Conservation (phyloP, 2,888 invertebrate species). For the Cyclophora albipunctata region DNA sequence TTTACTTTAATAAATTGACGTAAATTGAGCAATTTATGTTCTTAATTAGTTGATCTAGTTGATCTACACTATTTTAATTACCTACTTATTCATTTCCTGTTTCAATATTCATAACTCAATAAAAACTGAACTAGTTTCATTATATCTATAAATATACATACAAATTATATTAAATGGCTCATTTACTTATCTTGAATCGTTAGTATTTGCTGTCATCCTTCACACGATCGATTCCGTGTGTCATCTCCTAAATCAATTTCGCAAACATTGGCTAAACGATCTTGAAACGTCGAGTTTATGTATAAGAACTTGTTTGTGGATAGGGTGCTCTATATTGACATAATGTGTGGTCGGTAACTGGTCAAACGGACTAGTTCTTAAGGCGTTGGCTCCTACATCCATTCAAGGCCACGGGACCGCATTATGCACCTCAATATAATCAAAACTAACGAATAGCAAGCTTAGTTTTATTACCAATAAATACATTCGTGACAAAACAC, state of each 20-base stretch:
- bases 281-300: constrained; percentile 12
- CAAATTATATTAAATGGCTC: too few species aligned
- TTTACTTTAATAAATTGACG: too few species aligned
- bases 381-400: constrained; percentile 16
- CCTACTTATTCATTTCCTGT: too few species aligned
- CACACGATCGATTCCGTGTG: not conserved
- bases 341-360: constrained; percentile 18
- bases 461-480: constrained; percentile 5
- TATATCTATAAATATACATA: too few species aligned
- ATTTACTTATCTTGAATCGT: not conserved
- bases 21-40: too few species aligned
- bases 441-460: not conserved
- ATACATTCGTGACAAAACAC: not conserved
- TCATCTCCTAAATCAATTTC: constrained; percentile 11
- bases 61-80: too few species aligned
- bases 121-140: too few species aligned
- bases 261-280: constrained; percentile 2
- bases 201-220: not conserved
- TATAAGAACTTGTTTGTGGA: constrained; percentile 1
- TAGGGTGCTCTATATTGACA: constrained; percentile 10
- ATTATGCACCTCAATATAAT: constrained; percentile 21
- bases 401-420: constrained; percentile 21
- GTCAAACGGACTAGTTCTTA: constrained; percentile 27
- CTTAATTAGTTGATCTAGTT: too few species aligned
- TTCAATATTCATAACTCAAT: too few species aligned